Base-by-base conservation (phyloP, 2,797 vertebrate species). In the Bufotes viridis region DNA sequence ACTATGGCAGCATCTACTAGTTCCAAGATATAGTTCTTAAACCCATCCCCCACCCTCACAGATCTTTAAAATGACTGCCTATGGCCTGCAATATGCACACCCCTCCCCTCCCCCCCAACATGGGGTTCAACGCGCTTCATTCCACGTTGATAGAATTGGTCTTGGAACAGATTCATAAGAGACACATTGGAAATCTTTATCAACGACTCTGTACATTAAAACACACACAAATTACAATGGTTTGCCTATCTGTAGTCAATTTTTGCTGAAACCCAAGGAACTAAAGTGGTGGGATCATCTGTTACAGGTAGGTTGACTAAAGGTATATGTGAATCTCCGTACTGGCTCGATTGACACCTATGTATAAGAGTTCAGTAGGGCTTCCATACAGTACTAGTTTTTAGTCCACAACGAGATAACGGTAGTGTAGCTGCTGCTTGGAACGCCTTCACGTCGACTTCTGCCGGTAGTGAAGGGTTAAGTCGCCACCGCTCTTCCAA, bases 401-500 rank as follows among this genome's bases (percentile, higher is more conserved):
- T 89, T 91, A 93, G 93, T 93, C 92, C 94, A 92, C 67, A 81
- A 93, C 88, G 92, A 42, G 42, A 93, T 81, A 92, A 91, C 58
- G 24, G 74, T 34, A 74, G 22, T 76, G 63, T 91, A 84, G 75
- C 53, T 12, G 63, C 7, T 67, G 0, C 12, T n/a, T 20, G 0
- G 70, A 75, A 90, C 74, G 17, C 84, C 60, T 94, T 99, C 98
- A 99, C 96, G 98, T 99, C 9, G 97, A 97, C 92, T 98, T 99
- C 96, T 99, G 98, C 76, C 97, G 96, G 95, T 99, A 99, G 90
- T 99, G 98, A 91, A 99, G 97, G 0, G 98, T 99, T 93, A 99
- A 96, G 92, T 99, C 98, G 12, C 98, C 98, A 0, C 98, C 98
- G 0, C 98, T 99, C 95, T 99, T 99, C 98, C 98, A 99, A 92